Evolutionary conservation across 2,797 vertebrate genomes (phyloP), one percentile per base, ranked within the genome.

Genomic region (Chiloscyllium punctatum): DNA sequence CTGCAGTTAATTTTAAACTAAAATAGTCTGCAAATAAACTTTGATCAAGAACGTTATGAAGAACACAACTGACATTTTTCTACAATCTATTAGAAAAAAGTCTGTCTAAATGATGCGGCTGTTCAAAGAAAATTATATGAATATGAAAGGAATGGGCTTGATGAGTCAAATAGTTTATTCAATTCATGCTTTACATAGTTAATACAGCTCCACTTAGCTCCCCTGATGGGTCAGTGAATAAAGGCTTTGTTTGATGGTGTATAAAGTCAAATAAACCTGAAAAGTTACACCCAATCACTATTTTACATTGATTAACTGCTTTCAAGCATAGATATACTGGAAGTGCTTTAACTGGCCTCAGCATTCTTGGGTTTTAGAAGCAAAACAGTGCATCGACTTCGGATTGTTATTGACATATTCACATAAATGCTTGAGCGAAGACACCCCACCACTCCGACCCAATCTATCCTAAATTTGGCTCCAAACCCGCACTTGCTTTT

Each of bases 181-280:
- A 62, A 68, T 68, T 21, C 66, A 92, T 68, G n/a, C 37, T 68
- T 69, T 37, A 42, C 7, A 68, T 25, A 68, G 15, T 33, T n/a
- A 68, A 25, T 68, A 92, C 42, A 92, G 21, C 21, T 68, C 42
- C 90, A 92, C n/a, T 92, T 92, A 23, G 90, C 62, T 92, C 90
- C 18, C 33, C 62, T 69, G n/a, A 92, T 68, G 16, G 62, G 37
- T 92, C 90, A 69, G n/a, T 69, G 23, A 92, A 69, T 92, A 92
- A 92, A 33, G 33, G 57, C 66, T n/a, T 92, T 21, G 21, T n/a
- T 66, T n/a, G 57, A 18, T 69, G 42, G 1, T 18, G n/a, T 92
- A 13, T 5, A 18, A 74, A 77, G 53, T 3, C 87, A 90, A 23
- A 42, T 16, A 42, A 68, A 42, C 66, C 18, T 69, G n/a, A 30